A percentile compares a stretch with the other conserved stretches of the same genome.
These are phyloP conservation scores for Alectoris magna DNA, from an alignment of 2,797 vertebrate species.

Conservation along the genomic window DNA sequence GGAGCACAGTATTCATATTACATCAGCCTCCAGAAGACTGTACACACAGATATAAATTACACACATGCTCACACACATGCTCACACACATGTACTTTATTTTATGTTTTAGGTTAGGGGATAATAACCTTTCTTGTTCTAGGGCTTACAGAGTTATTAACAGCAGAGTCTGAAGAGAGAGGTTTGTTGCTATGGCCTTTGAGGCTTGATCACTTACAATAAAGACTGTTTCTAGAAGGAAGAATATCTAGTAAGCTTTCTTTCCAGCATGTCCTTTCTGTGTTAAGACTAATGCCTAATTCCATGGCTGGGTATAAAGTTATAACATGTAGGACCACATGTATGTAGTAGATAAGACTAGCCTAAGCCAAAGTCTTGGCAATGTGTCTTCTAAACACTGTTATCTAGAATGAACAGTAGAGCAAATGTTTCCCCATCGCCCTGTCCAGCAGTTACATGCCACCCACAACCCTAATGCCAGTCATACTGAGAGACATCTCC, in stretches of 20 bases:
- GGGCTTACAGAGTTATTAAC: not conserved
- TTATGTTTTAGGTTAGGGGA: not conserved
- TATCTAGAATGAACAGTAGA: not conserved
- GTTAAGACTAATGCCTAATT: not conserved
- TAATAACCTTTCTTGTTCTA: not conserved
- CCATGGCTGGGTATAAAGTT: not conserved
- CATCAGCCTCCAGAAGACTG: not conserved
- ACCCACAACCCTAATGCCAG: not conserved
- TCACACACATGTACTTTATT: not conserved
- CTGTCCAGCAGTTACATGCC: not conserved
- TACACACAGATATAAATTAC: not conserved
- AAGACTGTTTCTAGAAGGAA: not conserved
- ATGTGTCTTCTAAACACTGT: not conserved
- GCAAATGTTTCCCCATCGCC: not conserved
- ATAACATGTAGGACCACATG: not conserved
- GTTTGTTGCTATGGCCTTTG: not conserved
- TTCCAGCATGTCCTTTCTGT: not conserved
- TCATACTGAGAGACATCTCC: not conserved
- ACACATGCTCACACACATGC: fast-evolving
- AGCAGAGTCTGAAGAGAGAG: not conserved
- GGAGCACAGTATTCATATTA: not conserved
- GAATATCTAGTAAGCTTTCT: not conserved
- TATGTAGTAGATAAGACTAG: not conserved
- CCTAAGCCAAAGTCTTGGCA: not conserved
- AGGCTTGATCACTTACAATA: not conserved